Evolutionary conservation across 2,797 vertebrate genomes (phyloP).

Genomic region (Meda fulgida): DNA sequence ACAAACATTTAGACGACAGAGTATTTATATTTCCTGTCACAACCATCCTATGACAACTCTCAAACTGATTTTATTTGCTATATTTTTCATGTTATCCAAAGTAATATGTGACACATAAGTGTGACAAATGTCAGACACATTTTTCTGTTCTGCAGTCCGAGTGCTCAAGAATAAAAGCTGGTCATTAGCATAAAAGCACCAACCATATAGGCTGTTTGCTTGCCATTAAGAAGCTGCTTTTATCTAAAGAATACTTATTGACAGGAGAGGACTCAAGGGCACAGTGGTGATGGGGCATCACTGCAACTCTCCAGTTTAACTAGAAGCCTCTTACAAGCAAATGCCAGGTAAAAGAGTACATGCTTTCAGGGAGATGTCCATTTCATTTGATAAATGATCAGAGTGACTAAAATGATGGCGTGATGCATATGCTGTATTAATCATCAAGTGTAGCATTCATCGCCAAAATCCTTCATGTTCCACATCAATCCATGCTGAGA

Average conservation of each 20-base stretch:
- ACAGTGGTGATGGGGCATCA: neutral
- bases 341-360: neutral
- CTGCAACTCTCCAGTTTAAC: neutral
- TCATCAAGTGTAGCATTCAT: conserved; percentile 3
- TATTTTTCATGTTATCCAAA: neutral
- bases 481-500: neutral
- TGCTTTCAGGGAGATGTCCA: conserved; percentile 6
- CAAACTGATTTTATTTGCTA: neutral
- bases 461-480: neutral
- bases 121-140: neutral
- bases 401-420: neutral
- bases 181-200: neutral
- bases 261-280: neutral
- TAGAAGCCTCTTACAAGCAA: conserved; percentile 5
- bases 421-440: neutral
- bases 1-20: neutral
- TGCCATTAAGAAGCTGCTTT: conserved; percentile 16
- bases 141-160: neutral
- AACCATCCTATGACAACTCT: neutral
- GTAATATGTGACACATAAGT: neutral
- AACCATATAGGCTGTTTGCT: neutral
- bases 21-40: neutral
- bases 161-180: neutral
- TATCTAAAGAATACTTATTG: neutral
- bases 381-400: neutral